phyloP scores from a whole-genome alignment of 2,113 vertebrate species.

The Mohoua ochrocephala region DNA sequence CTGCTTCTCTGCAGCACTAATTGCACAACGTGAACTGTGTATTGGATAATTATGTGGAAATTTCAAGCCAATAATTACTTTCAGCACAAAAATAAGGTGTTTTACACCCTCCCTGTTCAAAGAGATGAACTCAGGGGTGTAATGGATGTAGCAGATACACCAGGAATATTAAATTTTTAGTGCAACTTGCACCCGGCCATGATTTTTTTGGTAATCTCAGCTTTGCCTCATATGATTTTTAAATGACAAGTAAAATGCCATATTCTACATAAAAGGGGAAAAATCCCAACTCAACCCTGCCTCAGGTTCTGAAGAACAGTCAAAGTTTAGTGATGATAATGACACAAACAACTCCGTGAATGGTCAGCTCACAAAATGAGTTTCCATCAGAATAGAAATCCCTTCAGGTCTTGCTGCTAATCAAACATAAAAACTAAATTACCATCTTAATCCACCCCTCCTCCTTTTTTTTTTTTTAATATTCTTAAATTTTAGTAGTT shows the following conservation, averaged over 20 bases:
- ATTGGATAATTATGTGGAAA: neutral
- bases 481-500: neutral
- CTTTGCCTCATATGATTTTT: neutral
- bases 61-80: neutral
- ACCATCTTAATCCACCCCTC: accelerated
- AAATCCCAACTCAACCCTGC: neutral
- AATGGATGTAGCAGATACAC: neutral
- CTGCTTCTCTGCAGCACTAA: neutral
- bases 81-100: neutral
- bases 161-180: neutral
- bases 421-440: neutral
- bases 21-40: neutral
- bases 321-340: neutral
- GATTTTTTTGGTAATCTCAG: neutral
- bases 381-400: neutral
- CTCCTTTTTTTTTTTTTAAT: neutral
- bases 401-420: neutral
- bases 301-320: neutral
- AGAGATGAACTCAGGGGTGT: too few relatives aligned
- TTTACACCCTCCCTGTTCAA: neutral
- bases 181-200: neutral
- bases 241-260: neutral
- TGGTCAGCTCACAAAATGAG: neutral
- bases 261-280: neutral
- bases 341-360: neutral